Percentiles rank a stretch among this genome's conserved stretches.
These are phyloP conservation scores for Melikaiella ostensackeni DNA, from an alignment of 2,888 invertebrate species.

Conservation along the genomic window DNA sequence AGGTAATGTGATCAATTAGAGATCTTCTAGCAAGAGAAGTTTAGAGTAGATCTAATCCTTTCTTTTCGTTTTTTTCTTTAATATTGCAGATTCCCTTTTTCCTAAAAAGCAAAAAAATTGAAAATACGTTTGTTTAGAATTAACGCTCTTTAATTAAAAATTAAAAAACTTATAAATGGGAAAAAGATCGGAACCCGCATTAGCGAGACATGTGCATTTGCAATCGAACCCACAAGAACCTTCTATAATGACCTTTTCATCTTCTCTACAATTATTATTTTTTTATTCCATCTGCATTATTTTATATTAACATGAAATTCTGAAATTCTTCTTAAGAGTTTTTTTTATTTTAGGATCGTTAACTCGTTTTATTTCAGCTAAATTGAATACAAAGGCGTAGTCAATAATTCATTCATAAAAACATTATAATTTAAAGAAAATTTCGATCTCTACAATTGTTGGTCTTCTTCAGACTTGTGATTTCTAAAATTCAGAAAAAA, in stretches of 20 bases:
- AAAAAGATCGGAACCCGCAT: constrained; percentile 6
- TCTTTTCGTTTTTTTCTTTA: not conserved
- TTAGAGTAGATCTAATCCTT: not conserved
- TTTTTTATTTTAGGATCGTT: not conserved
- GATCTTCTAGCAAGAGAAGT: not conserved
- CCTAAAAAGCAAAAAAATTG: no score
- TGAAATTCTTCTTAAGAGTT: not conserved
- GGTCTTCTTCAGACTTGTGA: not conserved
- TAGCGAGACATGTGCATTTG: constrained; percentile 11
- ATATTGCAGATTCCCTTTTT: not conserved
- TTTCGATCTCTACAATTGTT: not conserved
- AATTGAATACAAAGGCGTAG: not conserved
- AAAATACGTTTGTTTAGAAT: no score
- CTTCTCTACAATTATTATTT: not conserved
- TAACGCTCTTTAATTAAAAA: no score
- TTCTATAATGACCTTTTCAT: constrained; percentile 2
- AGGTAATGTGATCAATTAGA: not conserved
- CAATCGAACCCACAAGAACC: not conserved
- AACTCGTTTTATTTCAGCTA: not conserved
- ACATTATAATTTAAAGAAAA: not conserved
- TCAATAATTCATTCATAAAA: not conserved
- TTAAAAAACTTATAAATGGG: not conserved
- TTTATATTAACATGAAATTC: not conserved
- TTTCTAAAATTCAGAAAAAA: not conserved
- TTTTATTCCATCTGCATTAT: not conserved